A percentile compares a stretch with the other conserved stretches of the same genome.
Evolutionary conservation across 2,888 invertebrate genomes (phyloP).

Genomic region (Lycocerus yunnanus): DNA sequence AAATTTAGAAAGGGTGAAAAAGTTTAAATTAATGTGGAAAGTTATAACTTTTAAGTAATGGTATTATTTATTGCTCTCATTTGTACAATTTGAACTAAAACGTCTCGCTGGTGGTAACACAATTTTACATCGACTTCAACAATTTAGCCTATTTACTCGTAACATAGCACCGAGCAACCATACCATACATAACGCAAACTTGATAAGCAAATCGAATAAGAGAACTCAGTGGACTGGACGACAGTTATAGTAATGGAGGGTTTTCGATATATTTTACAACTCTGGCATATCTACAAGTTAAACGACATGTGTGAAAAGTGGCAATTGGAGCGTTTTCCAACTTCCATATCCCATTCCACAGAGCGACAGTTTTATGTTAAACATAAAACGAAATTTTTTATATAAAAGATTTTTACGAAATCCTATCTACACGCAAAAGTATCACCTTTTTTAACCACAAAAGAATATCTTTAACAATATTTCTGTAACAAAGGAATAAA

Average conservation of each 20-base stretch:
- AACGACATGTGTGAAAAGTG: slow-evolving; percentile 32
- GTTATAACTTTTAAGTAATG: background rate
- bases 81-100: background rate
- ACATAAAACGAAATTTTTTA: slow-evolving; percentile 10
- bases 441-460: background rate
- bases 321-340: slow-evolving; percentile 25
- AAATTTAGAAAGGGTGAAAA: background rate
- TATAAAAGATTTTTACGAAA: slow-evolving; percentile 17
- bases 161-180: background rate
- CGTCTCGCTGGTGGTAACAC: background rate
- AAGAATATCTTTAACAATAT: background rate
- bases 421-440: slow-evolving; percentile 10
- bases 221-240: slow-evolving; percentile 16
- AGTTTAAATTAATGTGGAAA: background rate
- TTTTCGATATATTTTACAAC: slow-evolving; percentile 20
- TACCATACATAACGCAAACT: slow-evolving; percentile 20
- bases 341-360: slow-evolving; percentile 13
- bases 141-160: slow-evolving; percentile 15
- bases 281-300: slow-evolving; percentile 38
- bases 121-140: background rate
- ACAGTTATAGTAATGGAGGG: slow-evolving; percentile 21
- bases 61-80: background rate
- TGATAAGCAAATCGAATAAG: slow-evolving; percentile 22
- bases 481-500: background rate
- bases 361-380: slow-evolving; percentile 24